A percentile compares a stretch with the other conserved stretches of the same genome.
phyloP scores from a whole-genome alignment of 2,797 vertebrate genomes.

The Loris lydekkerianus region DNA sequence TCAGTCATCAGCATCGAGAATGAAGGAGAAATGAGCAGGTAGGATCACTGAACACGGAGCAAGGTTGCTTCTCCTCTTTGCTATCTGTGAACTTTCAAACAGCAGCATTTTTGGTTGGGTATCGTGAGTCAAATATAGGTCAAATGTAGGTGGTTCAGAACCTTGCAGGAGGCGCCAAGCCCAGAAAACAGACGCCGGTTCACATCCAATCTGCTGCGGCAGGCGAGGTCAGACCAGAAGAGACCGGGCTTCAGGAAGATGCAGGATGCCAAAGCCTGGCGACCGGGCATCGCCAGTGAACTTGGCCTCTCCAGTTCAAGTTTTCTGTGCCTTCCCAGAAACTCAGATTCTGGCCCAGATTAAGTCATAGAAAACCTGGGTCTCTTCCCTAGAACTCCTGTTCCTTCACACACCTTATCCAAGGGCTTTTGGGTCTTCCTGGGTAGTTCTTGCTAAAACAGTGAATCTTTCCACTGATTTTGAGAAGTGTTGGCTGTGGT shows the following conservation, averaged over 20 bases:
- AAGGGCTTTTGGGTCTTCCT: not conserved
- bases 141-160: constrained; percentile 1
- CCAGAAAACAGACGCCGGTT: not conserved
- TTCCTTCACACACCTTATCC: not conserved
- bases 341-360: not conserved
- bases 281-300: not conserved
- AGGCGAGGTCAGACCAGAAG: not conserved
- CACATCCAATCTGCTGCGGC: not conserved
- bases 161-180: not conserved
- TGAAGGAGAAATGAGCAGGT: constrained; percentile 12
- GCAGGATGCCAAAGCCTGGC: not conserved
- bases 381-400: not conserved
- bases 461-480: not conserved
- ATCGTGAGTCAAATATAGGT: constrained; percentile 9
- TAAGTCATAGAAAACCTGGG: not conserved
- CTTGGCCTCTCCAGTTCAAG: not conserved
- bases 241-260: not conserved
- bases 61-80: not conserved
- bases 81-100: not conserved
- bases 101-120: not conserved
- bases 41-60: not conserved
- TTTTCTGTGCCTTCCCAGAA: constrained; percentile 23
- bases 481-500: not conserved
- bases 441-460: not conserved
- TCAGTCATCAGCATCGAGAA: not conserved